Evolutionary conservation across 2,888 invertebrate species (phyloP), one percentile per base, ranked within the genome.

Genomic region (Andrena trimmerana): DNA sequence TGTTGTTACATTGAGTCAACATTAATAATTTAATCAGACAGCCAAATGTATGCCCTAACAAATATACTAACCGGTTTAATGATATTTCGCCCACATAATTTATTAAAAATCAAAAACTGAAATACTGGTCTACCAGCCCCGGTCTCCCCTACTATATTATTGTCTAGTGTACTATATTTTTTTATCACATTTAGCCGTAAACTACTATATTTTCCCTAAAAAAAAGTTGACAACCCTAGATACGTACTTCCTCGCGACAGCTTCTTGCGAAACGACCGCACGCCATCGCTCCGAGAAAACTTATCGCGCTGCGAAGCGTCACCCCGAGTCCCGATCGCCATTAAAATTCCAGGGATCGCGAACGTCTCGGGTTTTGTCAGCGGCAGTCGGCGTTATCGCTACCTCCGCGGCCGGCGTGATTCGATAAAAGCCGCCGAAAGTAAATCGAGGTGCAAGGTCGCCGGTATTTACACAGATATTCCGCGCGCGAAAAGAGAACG

Each of bases 371-470:
- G 50, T 52, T 67, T 60, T 50, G n/a, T 59, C 65, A 8, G 16
- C 36, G 29, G 7, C 5, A 10, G 36, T 4, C 31, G 48, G 65
- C 48, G 36, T 42, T 48, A 48, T 70, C 42, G 59, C 42, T 24
- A n/a, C 7, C 29, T 36, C 20, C 52, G 71, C 36, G 33, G 10
- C 29, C 36, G 27, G 29, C 42, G 67, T 31, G 52, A 68, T 52
- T n/a, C 36, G 68, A 72, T 20, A 52, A 31, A 72, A 60, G 57
- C 16, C 31, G 27, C 6, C 33, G 52, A 71, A 62, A 66, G 77
- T 54, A 70, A 82, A 79, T 77, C 48, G 67, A 78, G 65, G 74
- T 57, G 76, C 82, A 78, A 84, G 80, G 81, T 78, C 78, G 84
- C 27, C 13, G 62, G 67, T 81, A 80, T 77, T 85, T 75, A 62